Conservation (phyloP, 2,797 vertebrate genomes). For the Crenuchus spilurus region DNA sequence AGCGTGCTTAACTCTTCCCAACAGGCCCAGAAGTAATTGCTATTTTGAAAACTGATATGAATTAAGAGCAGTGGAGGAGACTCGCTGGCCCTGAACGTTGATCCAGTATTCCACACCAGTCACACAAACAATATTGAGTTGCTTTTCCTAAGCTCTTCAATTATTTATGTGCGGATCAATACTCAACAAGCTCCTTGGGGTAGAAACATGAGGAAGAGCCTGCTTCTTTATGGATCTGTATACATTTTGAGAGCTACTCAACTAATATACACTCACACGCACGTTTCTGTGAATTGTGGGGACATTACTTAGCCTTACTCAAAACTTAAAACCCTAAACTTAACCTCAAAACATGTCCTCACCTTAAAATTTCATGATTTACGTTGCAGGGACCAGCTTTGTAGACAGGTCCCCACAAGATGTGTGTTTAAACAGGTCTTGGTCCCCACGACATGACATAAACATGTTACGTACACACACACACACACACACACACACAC, state of each 20-base stretch:
- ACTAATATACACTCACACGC: no score
- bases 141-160: slow-evolving; percentile 76
- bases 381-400: no score
- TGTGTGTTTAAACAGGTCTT: no score
- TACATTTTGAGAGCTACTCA: slow-evolving; percentile 73
- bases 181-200: slow-evolving; percentile 69
- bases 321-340: no score
- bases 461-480: no score
- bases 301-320: no score
- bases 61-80: slow-evolving; percentile 37
- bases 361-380: no score
- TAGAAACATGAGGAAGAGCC: slow-evolving; percentile 62
- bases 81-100: slow-evolving; percentile 30
- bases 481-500: no score
- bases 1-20: slow-evolving; percentile 35
- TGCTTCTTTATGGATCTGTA: slow-evolving; percentile 80
- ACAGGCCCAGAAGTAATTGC: slow-evolving; percentile 30
- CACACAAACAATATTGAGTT: slow-evolving; percentile 53
- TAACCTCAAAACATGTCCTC: no score
- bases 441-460: no score
- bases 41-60: slow-evolving; percentile 45
- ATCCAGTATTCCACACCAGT: slow-evolving; percentile 46
- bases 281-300: no score
- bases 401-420: no score
- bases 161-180: slow-evolving; percentile 80